Base-by-base conservation (phyloP, 2,797 vertebrate genomes). In the Loriculus beryllinus region DNA sequence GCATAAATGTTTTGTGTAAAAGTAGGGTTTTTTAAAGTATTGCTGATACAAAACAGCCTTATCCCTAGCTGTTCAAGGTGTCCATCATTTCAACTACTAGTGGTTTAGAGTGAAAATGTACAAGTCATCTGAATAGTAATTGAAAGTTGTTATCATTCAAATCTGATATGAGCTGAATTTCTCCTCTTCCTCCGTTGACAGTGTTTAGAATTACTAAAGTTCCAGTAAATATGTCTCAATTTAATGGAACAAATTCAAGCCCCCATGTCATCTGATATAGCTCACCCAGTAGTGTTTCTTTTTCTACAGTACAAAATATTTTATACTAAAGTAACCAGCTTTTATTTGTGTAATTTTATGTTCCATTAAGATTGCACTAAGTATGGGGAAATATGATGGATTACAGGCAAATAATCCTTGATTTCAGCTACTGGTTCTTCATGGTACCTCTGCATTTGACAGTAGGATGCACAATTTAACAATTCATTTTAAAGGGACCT, bases 261-360 rank as follows among this genome's bases (percentile, higher is more conserved):
- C 2, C 43, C 9, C 0, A 0, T 33, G 16, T 57, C 33, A 74
- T 65, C 74, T 81, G 8, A 21, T n/a, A 7, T 25, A 57, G 14
- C 3, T 39, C 33, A 56, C 3, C 1, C 12, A 62, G 12, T 16
- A 62, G 15, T 21, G 14, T 0, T 6, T 10, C 33, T 39, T 71
- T 47, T 64, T 20, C n/a, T 29, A 7, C 2, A 17, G 2, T 20
- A 40, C 8, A 45, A 52, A 77, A n/a, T 83, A 40, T 37, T 75
- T 82, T 57, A 23, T 4, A n/a, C 21, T 35, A 42, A 89, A 64
- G 2, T 67, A 76, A 33, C 7, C 11, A 56, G 22, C 4, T 43
- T 72, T 11, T 64, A 60, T 51, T 68, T 76, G 14, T 31, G 47
- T 18, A 3, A 31, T 62, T 60, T 51, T 28, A 26, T 25, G 18